phyloP scores from a whole-genome alignment of 2,888 invertebrate species.

The Torymus aiolomorphi region DNA sequence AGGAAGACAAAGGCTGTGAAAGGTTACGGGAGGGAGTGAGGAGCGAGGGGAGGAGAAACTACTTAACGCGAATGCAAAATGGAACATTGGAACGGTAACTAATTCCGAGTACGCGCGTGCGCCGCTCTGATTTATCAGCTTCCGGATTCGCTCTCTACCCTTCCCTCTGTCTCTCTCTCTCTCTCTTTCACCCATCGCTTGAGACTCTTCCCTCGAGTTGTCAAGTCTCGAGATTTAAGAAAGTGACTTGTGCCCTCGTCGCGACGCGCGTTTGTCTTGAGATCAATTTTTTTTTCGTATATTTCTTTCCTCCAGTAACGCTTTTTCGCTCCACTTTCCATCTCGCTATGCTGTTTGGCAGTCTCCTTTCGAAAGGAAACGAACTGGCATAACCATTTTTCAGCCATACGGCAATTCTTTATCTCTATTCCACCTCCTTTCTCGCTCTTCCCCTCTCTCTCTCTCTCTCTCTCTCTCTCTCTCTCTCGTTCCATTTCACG shows the following conservation, averaged over 20 bases:
- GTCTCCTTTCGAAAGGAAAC: slow-evolving; percentile 8
- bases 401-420: slow-evolving; percentile 5
- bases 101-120: slow-evolving; percentile 68
- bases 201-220: no score
- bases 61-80: slow-evolving; percentile 71
- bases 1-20: no score
- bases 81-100: slow-evolving; percentile 70
- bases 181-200: no score
- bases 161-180: no score
- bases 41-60: slow-evolving; percentile 59
- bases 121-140: slow-evolving; percentile 70
- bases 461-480: neutral
- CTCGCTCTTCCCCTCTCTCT: neutral
- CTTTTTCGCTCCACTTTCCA: neutral
- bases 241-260: neutral
- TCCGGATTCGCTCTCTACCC: slow-evolving; percentile 59
- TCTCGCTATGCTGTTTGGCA: neutral
- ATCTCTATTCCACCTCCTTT: neutral
- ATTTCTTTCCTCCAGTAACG: neutral
- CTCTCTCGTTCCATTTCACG: slow-evolving; percentile 7
- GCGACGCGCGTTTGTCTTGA: slow-evolving; percentile 3
- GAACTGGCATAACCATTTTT: slow-evolving; percentile 30
- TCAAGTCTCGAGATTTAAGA: neutral
- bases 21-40: slow-evolving; percentile 13
- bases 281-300: slow-evolving; percentile 29